phyloP scores from a whole-genome alignment of 2,888 invertebrate species.

The Timema podura region DNA sequence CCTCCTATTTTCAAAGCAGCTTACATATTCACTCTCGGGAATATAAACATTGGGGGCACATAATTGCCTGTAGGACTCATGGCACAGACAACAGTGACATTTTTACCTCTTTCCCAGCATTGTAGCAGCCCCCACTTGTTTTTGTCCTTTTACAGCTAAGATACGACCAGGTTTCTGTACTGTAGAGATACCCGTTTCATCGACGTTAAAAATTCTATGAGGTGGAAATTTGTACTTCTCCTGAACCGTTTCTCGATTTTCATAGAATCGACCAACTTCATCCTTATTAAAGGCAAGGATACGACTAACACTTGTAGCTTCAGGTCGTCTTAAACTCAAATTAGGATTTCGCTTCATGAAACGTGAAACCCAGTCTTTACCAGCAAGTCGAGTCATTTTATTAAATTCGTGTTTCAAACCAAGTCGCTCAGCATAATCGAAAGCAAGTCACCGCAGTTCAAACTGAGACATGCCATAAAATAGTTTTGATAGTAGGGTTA shows the following conservation, averaged over 20 bases:
- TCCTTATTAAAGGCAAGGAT: constrained; percentile 33
- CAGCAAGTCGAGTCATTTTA: constrained; percentile 32
- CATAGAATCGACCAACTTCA: not conserved
- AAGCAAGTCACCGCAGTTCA: constrained; percentile 34
- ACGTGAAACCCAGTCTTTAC: constrained; percentile 36
- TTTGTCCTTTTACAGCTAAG: constrained; percentile 42
- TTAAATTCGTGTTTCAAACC: constrained; percentile 36
- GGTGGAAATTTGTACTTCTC: constrained; percentile 33
- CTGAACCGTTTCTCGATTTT: constrained; percentile 23
- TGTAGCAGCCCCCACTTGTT: constrained; percentile 43
- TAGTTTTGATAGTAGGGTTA: constrained; percentile 32
- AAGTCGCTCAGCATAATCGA: constrained; percentile 35
- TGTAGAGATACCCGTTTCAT: constrained; percentile 45
- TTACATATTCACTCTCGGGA: constrained; percentile 39
- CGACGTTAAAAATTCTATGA: constrained; percentile 42
- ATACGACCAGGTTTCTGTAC: constrained; percentile 44
- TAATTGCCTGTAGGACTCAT: constrained; percentile 43
- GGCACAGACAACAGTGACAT: constrained; percentile 44
- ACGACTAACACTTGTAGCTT: constrained; percentile 38
- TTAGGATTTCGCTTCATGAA: constrained; percentile 34
- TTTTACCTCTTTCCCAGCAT: constrained; percentile 43
- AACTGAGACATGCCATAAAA: constrained; percentile 34
- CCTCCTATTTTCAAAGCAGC: constrained; percentile 43
- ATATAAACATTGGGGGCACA: constrained; percentile 48
- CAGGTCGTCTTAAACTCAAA: constrained; percentile 36